Evolutionary conservation across 2,797 vertebrate species (phyloP).

Genomic region (Pelochelys cantorii): DNA sequence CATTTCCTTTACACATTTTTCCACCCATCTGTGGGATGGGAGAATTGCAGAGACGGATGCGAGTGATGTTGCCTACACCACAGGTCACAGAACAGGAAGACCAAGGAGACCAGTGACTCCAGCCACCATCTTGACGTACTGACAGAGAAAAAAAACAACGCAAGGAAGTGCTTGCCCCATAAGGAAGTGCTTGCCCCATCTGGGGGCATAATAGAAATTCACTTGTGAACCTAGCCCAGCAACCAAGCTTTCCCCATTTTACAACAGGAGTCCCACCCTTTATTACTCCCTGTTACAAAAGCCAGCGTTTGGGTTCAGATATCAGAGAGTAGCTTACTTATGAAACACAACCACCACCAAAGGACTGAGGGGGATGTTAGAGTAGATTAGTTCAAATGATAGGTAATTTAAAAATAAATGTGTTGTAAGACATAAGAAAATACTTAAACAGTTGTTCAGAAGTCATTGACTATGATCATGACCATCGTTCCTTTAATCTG

Average conservation of each 20-base stretch:
- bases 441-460: neutral
- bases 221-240: neutral
- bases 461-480: neutral
- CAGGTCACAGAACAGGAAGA: conserved; percentile 96
- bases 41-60: conserved; percentile 96
- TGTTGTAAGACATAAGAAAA: neutral
- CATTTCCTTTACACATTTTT: conserved; percentile 90
- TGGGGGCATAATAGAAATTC: neutral
- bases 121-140: conserved; percentile 97
- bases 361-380: neutral
- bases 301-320: neutral
- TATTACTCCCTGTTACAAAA: neutral
- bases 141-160: conserved; percentile 7
- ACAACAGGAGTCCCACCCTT: neutral
- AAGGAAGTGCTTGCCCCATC: neutral
- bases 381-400: neutral
- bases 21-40: conserved; percentile 95
- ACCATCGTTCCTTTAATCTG: neutral
- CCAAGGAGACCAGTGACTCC: conserved; percentile 99
- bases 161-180: neutral
- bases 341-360: neutral
- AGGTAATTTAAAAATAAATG: neutral
- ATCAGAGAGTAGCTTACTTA: neutral
- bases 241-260: neutral
- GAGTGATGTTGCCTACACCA: conserved; percentile 94